Conservation (phyloP, 1,140 invertebrate species). For the Bathynomus jamesi region DNA sequence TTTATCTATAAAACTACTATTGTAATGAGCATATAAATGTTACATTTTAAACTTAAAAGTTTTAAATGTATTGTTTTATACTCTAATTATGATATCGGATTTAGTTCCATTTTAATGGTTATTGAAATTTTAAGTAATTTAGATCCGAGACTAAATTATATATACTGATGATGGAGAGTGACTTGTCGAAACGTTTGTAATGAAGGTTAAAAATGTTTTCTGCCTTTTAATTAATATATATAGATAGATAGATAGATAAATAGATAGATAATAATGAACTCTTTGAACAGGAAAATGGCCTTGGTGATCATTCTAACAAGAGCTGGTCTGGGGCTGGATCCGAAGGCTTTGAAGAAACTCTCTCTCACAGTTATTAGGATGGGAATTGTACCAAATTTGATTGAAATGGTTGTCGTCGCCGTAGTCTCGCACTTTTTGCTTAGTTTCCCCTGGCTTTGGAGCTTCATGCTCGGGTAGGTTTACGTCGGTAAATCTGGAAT, state of each 20-base stretch:
- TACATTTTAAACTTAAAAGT: no score
- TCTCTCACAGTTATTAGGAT: constrained; percentile 52
- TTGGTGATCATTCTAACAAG: constrained; percentile 83
- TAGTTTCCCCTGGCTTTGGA: constrained; percentile 77
- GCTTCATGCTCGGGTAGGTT: constrained; percentile 68
- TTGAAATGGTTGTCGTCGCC: constrained; percentile 63
- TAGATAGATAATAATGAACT: not conserved
- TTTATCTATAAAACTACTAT: no score
- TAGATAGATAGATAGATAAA: not conserved
- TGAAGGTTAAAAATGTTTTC: no score
- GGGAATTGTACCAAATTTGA: constrained; percentile 75
- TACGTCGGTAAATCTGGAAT: not conserved
- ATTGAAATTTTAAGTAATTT: no score
- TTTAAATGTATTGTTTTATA: no score
- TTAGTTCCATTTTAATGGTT: no score
- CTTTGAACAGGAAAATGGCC: constrained; percentile 64
- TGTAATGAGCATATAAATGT: no score
- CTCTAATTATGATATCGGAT: no score
- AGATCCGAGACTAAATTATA: no score
- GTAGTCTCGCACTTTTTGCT: constrained; percentile 65
- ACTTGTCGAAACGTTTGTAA: no score
- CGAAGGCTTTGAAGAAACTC: constrained; percentile 68
- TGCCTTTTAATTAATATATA: no score
- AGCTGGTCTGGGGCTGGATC: constrained; percentile 87
- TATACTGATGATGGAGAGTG: no score